Evolutionary conservation across 2,888 invertebrate species (phyloP), one percentile per base, ranked within the genome.

Genomic region (Clivina fossor): DNA sequence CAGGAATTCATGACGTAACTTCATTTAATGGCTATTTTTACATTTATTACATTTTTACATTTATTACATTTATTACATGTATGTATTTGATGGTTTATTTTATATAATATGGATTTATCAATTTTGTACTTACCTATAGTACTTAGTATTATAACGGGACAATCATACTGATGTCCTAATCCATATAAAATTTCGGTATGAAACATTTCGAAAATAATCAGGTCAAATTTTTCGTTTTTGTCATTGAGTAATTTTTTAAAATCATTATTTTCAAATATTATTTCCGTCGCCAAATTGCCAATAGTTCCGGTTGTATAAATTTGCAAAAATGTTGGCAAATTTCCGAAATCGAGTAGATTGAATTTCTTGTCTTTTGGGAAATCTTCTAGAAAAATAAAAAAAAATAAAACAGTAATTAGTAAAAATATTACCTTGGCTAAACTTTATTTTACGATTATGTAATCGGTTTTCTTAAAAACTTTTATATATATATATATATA

Each of bases 191-290:
- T 67, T 53, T 70, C 69, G 26, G 66, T 66, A 4, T 64, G 19
- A 47, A 68, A 68, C 40, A 64, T 62, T 51, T 70, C 69, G 20
- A 64, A 26, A n/a, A 70, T 59, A 8, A 71, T 60, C 3, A 69
- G 26, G 54, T 71, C 71, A 30, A 69, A 68, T 8, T 59, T 54
- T 53, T 65, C 61, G 4, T 63, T 56, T 16, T 56, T 48, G 2
- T 65, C 65, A 4, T 63, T 58, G 9, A 68, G 20, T 1, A 70
- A 58, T n/a, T 66, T 48, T 48, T 66, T 63, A 2, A 69, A 63
- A 11, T 61, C 60, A 41, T 54, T 38, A 20, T 63, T 57, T 9
- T 58, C 57, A 1, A 68, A 44, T 1, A 61, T 33, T 5, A 30
- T 8, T 53, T 62, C 62, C 7, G 61, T 56, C 7, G 15, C 20